Evolutionary conservation across 2,888 invertebrate species (phyloP).

Genomic region (Tethea ocularis): DNA sequence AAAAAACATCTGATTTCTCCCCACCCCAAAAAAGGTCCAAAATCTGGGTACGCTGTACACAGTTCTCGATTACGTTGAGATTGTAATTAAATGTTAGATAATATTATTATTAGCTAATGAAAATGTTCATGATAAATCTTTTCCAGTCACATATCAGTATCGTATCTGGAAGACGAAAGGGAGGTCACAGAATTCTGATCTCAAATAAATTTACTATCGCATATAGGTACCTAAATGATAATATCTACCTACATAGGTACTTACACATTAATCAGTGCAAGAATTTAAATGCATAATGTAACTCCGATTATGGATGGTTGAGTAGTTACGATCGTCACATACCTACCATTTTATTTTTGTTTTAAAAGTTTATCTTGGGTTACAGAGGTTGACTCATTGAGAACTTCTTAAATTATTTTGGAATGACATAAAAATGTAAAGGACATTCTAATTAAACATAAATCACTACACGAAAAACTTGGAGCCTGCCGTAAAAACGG

Average conservation of each 20-base stretch:
- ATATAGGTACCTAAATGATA: background rate
- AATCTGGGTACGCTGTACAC: too few relatives aligned
- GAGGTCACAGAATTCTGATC: constrained; percentile 52
- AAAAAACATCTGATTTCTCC: too few relatives aligned
- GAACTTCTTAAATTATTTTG: constrained; percentile 60
- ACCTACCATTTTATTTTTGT: constrained; percentile 57
- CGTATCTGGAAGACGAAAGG: constrained; percentile 42
- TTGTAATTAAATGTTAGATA: background rate
- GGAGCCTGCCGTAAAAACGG: constrained; percentile 56
- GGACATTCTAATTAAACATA: constrained; percentile 75
- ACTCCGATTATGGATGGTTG: constrained; percentile 27
- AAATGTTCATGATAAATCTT: constrained; percentile 46
- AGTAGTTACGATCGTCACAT: constrained; percentile 36
- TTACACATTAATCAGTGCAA: constrained; percentile 29
- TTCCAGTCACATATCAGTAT: constrained; percentile 46
- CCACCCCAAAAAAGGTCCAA: too few relatives aligned
- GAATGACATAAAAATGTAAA: constrained; percentile 63
- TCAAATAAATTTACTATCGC: constrained; percentile 43
- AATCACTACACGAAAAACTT: constrained; percentile 69
- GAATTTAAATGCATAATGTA: constrained; percentile 20
- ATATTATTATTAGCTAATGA: constrained; percentile 7
- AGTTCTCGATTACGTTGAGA: background rate
- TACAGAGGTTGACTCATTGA: constrained; percentile 38
- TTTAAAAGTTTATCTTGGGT: constrained; percentile 45
- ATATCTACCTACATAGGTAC: constrained; percentile 38